A percentile compares a stretch with the other conserved stretches of the same genome.
phyloP scores from a whole-genome alignment of 2,888 invertebrate species.

The Hydrotaea diabolus region DNA sequence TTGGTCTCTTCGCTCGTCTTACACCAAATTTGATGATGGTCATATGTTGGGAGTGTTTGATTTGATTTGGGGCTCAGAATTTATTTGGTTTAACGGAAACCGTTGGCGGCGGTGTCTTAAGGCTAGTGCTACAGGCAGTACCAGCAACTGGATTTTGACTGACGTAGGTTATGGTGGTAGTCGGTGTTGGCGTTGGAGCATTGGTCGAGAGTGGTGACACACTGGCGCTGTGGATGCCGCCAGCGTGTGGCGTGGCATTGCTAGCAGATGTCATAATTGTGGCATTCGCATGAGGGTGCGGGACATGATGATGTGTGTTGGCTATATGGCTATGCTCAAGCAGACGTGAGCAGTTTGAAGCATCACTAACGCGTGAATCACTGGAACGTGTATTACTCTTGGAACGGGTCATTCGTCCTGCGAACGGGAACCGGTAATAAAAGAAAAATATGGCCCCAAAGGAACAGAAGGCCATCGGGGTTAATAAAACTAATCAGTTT shows the following conservation, averaged over 20 bases:
- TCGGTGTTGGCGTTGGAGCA: conserved; percentile 51
- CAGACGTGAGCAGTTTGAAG: conserved; percentile 79
- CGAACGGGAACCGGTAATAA: conserved; percentile 58
- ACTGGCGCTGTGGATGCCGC: conserved; percentile 49
- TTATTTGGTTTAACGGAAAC: conserved; percentile 75
- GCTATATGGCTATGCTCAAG: conserved; percentile 77
- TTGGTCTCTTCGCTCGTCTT: background rate
- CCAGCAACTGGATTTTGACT: conserved; percentile 68
- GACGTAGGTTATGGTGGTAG: conserved; percentile 65
- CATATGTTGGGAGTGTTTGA: background rate
- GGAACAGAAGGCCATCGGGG: background rate
- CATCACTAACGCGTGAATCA: conserved; percentile 80
- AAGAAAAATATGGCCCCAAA: conserved; percentile 7
- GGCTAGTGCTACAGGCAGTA: conserved; percentile 72
- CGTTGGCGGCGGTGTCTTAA: conserved; percentile 63
- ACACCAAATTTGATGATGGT: conserved; percentile 29
- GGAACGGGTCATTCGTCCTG: conserved; percentile 80
- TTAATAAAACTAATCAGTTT: background rate
- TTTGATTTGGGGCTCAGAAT: conserved; percentile 72
- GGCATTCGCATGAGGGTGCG: conserved; percentile 69
- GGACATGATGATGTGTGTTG: conserved; percentile 64
- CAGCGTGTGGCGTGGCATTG: conserved; percentile 60
- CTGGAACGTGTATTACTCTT: conserved; percentile 81
- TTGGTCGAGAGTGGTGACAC: conserved; percentile 63
- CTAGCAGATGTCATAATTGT: conserved; percentile 47